Conservation (phyloP, 1,140 invertebrate species). For the Zaprionus vittiger region DNA sequence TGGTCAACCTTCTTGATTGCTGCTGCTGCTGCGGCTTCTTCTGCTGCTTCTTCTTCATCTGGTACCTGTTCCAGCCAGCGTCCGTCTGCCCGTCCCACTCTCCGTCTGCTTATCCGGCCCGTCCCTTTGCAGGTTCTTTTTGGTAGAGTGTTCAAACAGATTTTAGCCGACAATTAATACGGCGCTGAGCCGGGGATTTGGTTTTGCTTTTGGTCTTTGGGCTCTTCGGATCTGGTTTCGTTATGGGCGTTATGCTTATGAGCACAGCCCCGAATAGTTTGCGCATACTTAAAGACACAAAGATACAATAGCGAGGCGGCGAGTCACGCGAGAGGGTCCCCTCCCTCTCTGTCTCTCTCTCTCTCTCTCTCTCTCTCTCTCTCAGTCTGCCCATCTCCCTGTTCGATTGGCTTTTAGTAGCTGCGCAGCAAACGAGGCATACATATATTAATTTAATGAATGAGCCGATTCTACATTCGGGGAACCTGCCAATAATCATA, state of each 20-base stretch:
- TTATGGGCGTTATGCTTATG: slow-evolving; percentile 67
- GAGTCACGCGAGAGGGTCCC: slow-evolving; percentile 35
- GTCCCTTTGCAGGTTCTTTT: slow-evolving; percentile 42
- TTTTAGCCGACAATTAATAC: slow-evolving; percentile 81
- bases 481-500: slow-evolving; percentile 71
- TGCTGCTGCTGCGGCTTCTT: not conserved
- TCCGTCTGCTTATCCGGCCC: slow-evolving; percentile 35
- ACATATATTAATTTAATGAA: slow-evolving; percentile 77
- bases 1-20: slow-evolving; percentile 73
- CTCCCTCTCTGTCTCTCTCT: not conserved
- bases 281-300: slow-evolving; percentile 48
- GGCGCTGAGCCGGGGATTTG: slow-evolving; percentile 52
- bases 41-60: not conserved
- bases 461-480: slow-evolving; percentile 67
- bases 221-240: slow-evolving; percentile 42
- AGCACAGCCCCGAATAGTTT: slow-evolving; percentile 40
- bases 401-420: slow-evolving; percentile 41
- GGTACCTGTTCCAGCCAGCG: slow-evolving; percentile 63
- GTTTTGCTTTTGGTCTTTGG: slow-evolving; percentile 22
- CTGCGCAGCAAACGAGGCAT: slow-evolving; percentile 37
- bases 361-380: too few species aligned
- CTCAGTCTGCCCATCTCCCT: not conserved
- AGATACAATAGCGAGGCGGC: slow-evolving; percentile 50
- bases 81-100: not conserved
- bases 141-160: slow-evolving; percentile 67